Evolutionary conservation across 1,140 invertebrate species (phyloP).

Genomic region (Chrysoperla carnea): DNA sequence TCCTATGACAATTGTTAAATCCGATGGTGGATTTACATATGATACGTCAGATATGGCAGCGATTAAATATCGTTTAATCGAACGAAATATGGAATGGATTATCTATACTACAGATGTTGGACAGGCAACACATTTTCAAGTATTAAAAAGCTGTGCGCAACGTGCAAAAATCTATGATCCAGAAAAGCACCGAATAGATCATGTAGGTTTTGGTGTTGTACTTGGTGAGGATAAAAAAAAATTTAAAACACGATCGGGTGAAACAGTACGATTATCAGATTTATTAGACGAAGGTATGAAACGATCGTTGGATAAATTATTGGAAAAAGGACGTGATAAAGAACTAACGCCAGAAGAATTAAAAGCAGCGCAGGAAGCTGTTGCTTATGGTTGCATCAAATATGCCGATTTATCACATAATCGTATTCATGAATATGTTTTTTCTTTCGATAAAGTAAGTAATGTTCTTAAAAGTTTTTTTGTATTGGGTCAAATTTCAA

Average conservation of each 20-base stretch:
- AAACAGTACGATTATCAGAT: conserved; percentile 79
- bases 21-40: conserved; percentile 97
- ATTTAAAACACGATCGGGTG: conserved; percentile 96
- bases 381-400: conserved; percentile 98
- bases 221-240: conserved; percentile 98
- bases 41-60: conserved; percentile 97
- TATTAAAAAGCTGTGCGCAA: conserved; percentile 51
- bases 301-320: conserved; percentile 66
- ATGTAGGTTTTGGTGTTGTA: conserved; percentile 93
- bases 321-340: conserved; percentile 82
- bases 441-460: conserved; percentile 85
- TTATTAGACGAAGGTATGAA: conserved; percentile 90
- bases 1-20: conserved; percentile 92
- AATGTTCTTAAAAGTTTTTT: too few relatives aligned
- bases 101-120: conserved; percentile 94
- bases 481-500: too few relatives aligned
- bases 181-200: conserved; percentile 53
- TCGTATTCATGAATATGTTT: conserved; percentile 87
- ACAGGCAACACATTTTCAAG: conserved; percentile 70
- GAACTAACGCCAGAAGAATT: conserved; percentile 73
- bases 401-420: conserved; percentile 95
- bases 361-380: conserved; percentile 64
- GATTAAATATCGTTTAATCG: conserved; percentile 70
- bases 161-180: conserved; percentile 50
- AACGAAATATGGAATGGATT: conserved; percentile 79